Evolutionary conservation across 2,797 vertebrate species (phyloP).

Genomic region (Sciurus vulgaris): DNA sequence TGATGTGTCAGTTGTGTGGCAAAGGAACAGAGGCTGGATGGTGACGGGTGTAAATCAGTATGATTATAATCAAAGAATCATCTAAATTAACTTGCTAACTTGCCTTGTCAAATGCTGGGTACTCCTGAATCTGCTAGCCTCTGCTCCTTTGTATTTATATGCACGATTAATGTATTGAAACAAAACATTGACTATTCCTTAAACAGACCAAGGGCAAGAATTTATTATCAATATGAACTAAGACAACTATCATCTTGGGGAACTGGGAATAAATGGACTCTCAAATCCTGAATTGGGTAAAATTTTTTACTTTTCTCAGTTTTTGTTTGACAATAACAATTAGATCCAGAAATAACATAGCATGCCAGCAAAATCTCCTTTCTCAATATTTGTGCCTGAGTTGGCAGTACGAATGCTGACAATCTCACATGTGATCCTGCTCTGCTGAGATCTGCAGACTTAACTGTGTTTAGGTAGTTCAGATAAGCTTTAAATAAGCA

Average conservation of each 20-base stretch:
- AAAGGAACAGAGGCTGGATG: background rate
- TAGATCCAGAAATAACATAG: conserved; percentile 46
- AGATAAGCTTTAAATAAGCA: conserved; percentile 86
- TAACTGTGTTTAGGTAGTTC: conserved; percentile 76
- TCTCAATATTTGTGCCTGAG: conserved; percentile 57
- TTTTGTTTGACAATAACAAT: conserved; percentile 21
- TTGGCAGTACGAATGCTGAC: conserved; percentile 41
- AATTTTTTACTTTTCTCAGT: conserved; percentile 36
- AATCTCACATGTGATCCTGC: conserved; percentile 67
- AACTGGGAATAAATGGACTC: background rate
- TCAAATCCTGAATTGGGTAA: conserved; percentile 13
- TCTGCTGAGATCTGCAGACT: conserved; percentile 77
- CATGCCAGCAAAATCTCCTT: background rate
- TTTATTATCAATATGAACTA: background rate
- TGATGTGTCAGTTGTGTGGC: background rate
- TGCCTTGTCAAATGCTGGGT: background rate
- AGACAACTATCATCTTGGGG: background rate
- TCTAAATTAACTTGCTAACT: background rate
- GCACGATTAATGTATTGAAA: conserved; percentile 23
- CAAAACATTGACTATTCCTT: background rate
- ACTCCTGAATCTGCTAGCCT: background rate
- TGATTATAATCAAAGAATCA: conserved; percentile 25
- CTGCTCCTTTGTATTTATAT: background rate
- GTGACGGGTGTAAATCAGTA: background rate
- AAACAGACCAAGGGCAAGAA: background rate